phyloP scores from a whole-genome alignment of 2,888 invertebrate species.

The Hydropsyche betteni region DNA sequence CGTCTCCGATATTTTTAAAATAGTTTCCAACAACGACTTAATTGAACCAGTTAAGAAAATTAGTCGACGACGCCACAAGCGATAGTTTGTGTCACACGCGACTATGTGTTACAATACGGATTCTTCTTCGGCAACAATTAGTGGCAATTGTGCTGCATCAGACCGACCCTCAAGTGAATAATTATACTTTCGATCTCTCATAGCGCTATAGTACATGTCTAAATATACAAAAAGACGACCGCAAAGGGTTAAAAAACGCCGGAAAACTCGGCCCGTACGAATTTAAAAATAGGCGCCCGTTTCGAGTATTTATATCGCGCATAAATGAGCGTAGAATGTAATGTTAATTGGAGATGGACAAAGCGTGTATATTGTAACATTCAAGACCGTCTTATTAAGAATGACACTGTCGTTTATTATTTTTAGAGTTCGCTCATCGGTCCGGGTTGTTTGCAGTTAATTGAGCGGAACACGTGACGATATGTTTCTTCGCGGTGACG shows the following conservation, averaged over 20 bases:
- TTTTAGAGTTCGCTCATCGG: constrained; percentile 38
- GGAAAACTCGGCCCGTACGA: background rate
- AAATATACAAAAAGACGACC: background rate
- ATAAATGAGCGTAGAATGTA: background rate
- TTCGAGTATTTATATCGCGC: background rate
- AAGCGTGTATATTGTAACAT: too few relatives aligned
- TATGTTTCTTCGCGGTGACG: too few relatives aligned
- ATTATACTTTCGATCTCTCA: constrained; percentile 34
- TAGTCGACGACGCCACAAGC: background rate
- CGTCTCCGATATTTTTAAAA: too few relatives aligned
- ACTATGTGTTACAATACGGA: constrained; percentile 16
- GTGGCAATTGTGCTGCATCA: constrained; percentile 26
- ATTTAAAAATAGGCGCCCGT: background rate
- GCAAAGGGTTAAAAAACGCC: constrained; percentile 11
- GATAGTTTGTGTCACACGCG: constrained; percentile 28
- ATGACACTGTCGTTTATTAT: constrained; percentile 34
- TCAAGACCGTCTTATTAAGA: constrained; percentile 32
- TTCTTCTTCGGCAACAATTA: constrained; percentile 30
- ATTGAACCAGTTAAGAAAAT: too few relatives aligned
- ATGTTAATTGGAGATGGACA: background rate
- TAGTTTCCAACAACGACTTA: too few relatives aligned
- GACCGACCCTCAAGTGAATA: constrained; percentile 33
- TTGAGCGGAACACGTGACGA: constrained; percentile 18
- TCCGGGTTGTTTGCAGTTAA: constrained; percentile 27
- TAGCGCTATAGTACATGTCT: background rate